Conservation (phyloP, 2,113 vertebrate genomes). For the Tetraodon nigroviridis region DNA sequence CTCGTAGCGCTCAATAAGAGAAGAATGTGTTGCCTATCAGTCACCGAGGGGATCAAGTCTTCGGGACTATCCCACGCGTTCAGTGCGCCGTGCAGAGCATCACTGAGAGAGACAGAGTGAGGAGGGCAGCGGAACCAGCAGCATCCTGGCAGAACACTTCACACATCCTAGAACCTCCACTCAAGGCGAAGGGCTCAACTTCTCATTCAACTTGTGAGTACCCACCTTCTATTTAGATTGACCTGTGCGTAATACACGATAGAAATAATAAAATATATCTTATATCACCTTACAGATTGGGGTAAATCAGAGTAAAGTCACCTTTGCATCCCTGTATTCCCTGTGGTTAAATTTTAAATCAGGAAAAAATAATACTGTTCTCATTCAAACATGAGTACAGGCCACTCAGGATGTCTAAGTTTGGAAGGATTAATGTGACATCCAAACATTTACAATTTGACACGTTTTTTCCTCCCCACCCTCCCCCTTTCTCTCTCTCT, state of each 20-base stretch:
- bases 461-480: too few species aligned
- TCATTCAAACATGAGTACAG: background rate
- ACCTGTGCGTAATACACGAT: background rate
- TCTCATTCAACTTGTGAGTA: slow-evolving; percentile 63
- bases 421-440: too few species aligned
- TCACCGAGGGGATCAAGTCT: slow-evolving; percentile 80
- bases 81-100: slow-evolving; percentile 75
- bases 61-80: slow-evolving; percentile 77
- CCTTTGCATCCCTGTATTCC: background rate
- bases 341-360: background rate
- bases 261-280: background rate
- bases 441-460: too few species aligned
- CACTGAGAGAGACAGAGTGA: slow-evolving; percentile 73
- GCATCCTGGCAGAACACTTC: slow-evolving; percentile 65
- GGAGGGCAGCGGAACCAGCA: slow-evolving; percentile 58
- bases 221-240: slow-evolving; percentile 11
- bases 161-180: slow-evolving; percentile 57
- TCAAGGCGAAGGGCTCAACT: slow-evolving; percentile 40
- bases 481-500: background rate
- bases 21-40: slow-evolving; percentile 87
- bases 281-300: background rate
- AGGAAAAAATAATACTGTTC: too few species aligned
- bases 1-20: slow-evolving; percentile 85
- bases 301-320: background rate
- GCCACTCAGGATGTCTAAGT: too few species aligned